Conservation (phyloP, 2,797 vertebrate species). For the Pseudomugil gertrudae region DNA sequence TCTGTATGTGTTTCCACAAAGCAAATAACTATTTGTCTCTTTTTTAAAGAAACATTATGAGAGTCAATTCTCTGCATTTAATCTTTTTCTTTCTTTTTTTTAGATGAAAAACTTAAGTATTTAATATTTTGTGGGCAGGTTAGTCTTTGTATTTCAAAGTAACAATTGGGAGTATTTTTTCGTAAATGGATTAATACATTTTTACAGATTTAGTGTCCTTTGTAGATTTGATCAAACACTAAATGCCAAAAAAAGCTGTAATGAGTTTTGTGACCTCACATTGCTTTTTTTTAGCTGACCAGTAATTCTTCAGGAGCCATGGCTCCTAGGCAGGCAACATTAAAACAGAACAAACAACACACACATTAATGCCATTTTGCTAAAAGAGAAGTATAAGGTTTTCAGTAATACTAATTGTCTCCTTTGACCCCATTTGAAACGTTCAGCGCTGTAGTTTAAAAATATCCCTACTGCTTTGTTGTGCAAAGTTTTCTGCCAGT, state of each 20-base stretch:
- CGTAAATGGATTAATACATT: no score
- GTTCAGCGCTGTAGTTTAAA: constrained; percentile 25
- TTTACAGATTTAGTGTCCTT: not conserved
- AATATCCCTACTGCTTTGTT: constrained; percentile 44
- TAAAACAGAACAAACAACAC: constrained; percentile 1
- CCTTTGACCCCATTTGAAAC: constrained; percentile 13
- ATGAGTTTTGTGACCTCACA: not conserved
- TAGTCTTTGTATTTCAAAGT: no score
- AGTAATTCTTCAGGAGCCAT: constrained; percentile 1
- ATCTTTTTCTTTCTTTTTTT: not conserved
- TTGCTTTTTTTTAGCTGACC: not conserved
- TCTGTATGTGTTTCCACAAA: no score
- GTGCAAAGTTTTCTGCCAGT: not conserved
- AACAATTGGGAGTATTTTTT: no score
- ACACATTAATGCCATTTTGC: constrained; percentile 5
- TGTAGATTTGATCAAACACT: not conserved
- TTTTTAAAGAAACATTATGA: no score
- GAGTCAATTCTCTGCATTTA: not conserved
- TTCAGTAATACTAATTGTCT: constrained; percentile 18
- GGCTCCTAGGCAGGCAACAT: not conserved
- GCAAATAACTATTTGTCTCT: no score
- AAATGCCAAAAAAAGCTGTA: not conserved
- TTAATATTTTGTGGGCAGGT: no score
- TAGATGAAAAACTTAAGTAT: no score
- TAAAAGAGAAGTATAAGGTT: not conserved